Base-by-base conservation (phyloP, 2,888 invertebrate genomes). In the Pseudococcus viburni region DNA sequence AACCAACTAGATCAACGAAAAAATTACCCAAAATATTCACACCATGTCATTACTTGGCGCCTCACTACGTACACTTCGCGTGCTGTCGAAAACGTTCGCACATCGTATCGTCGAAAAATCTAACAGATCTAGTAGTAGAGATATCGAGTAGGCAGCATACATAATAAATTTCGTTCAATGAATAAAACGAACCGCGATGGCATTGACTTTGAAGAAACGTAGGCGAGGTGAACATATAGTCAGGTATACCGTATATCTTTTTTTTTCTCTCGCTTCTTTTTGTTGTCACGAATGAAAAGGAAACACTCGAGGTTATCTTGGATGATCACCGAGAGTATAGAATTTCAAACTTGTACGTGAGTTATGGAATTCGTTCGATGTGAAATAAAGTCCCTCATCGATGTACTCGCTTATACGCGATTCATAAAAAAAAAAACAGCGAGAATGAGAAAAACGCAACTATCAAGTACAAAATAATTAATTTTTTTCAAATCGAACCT, bases 171-270 rank as follows among this genome's bases (percentile, higher is more conserved):
- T 73, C 73, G 73, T 33, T 73, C 73, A 33, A 73, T 64, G 73
- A 73, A 73, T 73, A 73, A 73, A 73, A 26, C 17, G 4, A 33
- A 26, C 33, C 73, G 33, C 26, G 73, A 73, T 73, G 73, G 73
- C 73, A 73, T 73, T 73, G 73, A 73, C 73, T 73, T 73, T 73
- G 73, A 73, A 73, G 26, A 26, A 33, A 73, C 73, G 73, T 73
- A 73, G 73, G 73, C 73, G 73, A 73, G 73, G 73, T 73, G 73
- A 73, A 73, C 73, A 73, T 33, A 73, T 17, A 59, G 59, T 59
- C n/a, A 59, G 8, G 59, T 64, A 64, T 11, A 64, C 64, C 64
- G 22, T 64, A 64, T 12, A 64, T 0, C 55, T n/a, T n/a, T 55
- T 55, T 55, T 55, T 55, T 33, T n/a, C 6, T n/a, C 55, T 64